Percentiles rank a stretch among this genome's conserved stretches.
Conservation (phyloP, 2,797 vertebrate genomes). For the Eulemur albifrons region DNA sequence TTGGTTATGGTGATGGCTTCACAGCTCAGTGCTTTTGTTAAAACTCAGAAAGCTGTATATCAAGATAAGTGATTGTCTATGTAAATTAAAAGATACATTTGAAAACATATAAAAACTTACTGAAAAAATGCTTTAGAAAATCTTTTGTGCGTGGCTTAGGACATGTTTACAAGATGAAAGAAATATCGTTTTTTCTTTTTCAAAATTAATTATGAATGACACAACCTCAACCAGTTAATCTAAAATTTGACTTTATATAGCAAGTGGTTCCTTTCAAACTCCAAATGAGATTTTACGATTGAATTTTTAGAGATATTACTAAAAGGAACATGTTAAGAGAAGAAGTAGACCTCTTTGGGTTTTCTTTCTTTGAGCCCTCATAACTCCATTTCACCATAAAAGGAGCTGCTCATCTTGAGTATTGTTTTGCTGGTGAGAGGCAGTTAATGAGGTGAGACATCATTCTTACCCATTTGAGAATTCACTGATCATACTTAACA, state of each 20-base stretch:
- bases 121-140: not conserved
- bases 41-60: not conserved
- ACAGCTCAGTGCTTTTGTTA: not conserved
- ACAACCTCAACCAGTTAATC: not conserved
- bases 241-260: constrained; percentile 35
- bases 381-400: constrained; percentile 29
- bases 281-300: not conserved
- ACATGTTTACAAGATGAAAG: constrained; percentile 35
- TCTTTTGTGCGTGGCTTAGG: not conserved
- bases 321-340: constrained; percentile 53
- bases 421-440: constrained; percentile 45
- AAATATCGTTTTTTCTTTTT: not conserved
- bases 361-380: constrained; percentile 35
- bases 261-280: not conserved
- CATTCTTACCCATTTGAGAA: constrained; percentile 57
- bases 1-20: not conserved
- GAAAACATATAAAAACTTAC: not conserved
- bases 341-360: not conserved
- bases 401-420: constrained; percentile 12
- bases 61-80: not conserved
- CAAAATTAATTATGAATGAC: constrained; percentile 43
- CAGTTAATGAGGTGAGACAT: constrained; percentile 42
- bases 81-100: not conserved
- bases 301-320: not conserved
- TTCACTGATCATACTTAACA: constrained; percentile 19